phyloP scores from a whole-genome alignment of 1,140 invertebrate genomes.

The Danaus melanippus region DNA sequence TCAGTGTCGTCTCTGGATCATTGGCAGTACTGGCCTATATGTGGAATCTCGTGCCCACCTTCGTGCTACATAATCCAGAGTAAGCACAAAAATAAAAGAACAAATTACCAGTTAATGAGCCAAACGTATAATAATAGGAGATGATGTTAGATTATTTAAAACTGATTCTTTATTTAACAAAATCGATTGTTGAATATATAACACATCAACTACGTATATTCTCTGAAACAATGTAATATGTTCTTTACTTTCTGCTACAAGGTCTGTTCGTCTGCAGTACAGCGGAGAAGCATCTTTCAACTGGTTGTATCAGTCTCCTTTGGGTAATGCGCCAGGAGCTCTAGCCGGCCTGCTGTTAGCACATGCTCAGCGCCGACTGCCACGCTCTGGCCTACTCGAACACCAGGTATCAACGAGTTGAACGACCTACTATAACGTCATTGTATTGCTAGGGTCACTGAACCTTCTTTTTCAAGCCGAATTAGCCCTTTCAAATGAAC shows the following conservation, averaged over 20 bases:
- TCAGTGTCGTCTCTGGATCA: conserved; percentile 23
- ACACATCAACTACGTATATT: too few relatives aligned
- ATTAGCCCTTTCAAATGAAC: too few relatives aligned
- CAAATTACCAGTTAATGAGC: too few relatives aligned
- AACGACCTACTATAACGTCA: not conserved
- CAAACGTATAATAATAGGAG: too few relatives aligned
- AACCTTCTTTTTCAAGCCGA: too few relatives aligned
- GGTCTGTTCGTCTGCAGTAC: conserved; percentile 41
- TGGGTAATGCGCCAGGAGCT: conserved; percentile 48
- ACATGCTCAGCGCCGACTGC: conserved; percentile 36
- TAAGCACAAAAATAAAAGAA: conserved; percentile 18
- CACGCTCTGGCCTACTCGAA: conserved; percentile 4
- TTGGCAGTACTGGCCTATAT: conserved; percentile 36
- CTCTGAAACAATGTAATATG: too few relatives aligned
- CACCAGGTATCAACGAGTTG: not conserved
- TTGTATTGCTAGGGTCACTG: too few relatives aligned
- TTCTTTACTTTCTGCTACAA: conserved; percentile 9
- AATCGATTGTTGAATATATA: too few relatives aligned
- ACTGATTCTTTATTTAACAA: too few relatives aligned
- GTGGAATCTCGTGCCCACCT: conserved; percentile 47
- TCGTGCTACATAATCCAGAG: conserved; percentile 52
- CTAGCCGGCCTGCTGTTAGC: conserved; percentile 53
- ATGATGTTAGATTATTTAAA: too few relatives aligned
- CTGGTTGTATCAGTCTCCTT: conserved; percentile 55
- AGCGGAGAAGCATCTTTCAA: conserved; percentile 43